Evolutionary conservation across 2,888 invertebrate genomes (phyloP).

Genomic region (Homarus gammarus): DNA sequence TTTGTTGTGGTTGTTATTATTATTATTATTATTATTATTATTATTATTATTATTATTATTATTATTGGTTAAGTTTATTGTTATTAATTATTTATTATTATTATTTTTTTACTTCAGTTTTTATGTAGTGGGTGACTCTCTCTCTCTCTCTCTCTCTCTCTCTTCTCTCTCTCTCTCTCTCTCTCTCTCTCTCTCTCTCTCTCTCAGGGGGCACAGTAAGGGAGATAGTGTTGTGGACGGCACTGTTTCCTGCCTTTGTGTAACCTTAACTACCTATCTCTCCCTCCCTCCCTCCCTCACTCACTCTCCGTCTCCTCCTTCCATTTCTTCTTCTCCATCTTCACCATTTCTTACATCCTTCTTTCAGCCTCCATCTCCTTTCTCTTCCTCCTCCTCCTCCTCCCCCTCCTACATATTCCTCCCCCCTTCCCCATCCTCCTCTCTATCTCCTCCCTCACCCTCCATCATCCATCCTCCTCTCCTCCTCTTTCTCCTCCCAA

Average conservation of each 20-base stretch:
- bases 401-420: constrained; percentile 20
- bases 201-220: no score
- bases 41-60: no score
- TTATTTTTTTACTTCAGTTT: no score
- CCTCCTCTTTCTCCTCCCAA: no score
- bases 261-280: background rate
- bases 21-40: no score
- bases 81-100: background rate
- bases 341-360: background rate
- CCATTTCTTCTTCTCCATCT: background rate
- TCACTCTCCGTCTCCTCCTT: background rate
- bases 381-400: constrained; percentile 16
- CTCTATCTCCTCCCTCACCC: background rate
- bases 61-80: no score
- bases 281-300: constrained; percentile 1
- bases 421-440: constrained; percentile 2
- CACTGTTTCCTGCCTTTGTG: background rate
- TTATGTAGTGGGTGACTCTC: no score
- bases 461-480: background rate
- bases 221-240: background rate
- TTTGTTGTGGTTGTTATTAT: no score
- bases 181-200: background rate
- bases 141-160: background rate
- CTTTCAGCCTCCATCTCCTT: background rate
- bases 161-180: background rate